Evolutionary conservation across 1,140 invertebrate genomes (phyloP).

Genomic region (Anoplophora glabripennis): DNA sequence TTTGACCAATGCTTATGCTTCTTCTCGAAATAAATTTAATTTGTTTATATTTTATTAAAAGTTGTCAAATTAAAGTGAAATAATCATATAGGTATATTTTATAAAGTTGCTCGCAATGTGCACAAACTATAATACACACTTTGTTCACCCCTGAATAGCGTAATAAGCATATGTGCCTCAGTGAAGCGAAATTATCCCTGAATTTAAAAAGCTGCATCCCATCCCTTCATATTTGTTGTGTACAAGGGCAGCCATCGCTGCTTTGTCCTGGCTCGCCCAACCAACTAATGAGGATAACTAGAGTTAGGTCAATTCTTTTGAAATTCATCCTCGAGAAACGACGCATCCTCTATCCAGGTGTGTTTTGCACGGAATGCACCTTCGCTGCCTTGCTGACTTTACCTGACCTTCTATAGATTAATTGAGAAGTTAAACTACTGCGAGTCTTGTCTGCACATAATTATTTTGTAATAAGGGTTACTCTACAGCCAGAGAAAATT

Average conservation of each 20-base stretch:
- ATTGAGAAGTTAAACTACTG: constrained; percentile 19
- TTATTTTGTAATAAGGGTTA: constrained; percentile 12
- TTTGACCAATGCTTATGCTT: too few species aligned
- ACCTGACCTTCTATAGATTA: constrained; percentile 20
- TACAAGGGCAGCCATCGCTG: constrained; percentile 32
- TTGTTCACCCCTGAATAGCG: constrained; percentile 18
- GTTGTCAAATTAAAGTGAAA: too few species aligned
- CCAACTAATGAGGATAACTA: constrained; percentile 48
- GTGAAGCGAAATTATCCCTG: constrained; percentile 35
- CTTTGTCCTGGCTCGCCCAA: constrained; percentile 39
- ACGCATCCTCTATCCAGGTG: constrained; percentile 41
- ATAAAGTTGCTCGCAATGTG: too few species aligned
- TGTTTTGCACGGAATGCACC: constrained; percentile 9
- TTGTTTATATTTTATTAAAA: too few species aligned
- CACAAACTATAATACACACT: background rate
- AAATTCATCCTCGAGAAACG: constrained; percentile 30
- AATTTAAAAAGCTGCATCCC: constrained; percentile 26
- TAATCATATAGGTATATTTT: too few species aligned
- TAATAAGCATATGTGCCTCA: constrained; percentile 33
- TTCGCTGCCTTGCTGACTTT: constrained; percentile 15
- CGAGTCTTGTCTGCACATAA: constrained; percentile 10
- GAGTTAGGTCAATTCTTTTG: constrained; percentile 48
- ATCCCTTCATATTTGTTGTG: constrained; percentile 10
- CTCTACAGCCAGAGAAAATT: background rate
- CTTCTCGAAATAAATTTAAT: too few species aligned